These are phyloP conservation scores for Sminthopsis crassicaudata DNA, from an alignment of 2,113 vertebrate species.

Conservation along the genomic window DNA sequence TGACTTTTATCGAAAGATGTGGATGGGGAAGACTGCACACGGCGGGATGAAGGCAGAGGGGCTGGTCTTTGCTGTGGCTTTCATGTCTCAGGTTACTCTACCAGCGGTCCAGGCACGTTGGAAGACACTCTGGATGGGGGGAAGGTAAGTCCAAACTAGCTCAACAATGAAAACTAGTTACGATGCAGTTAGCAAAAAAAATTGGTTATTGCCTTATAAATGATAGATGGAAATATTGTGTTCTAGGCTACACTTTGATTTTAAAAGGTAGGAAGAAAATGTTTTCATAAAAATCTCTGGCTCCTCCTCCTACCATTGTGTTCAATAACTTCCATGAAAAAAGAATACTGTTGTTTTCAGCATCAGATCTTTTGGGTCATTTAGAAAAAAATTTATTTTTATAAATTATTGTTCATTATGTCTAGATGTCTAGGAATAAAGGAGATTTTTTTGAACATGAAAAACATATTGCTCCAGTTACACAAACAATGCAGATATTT, in stretches of 20 bases:
- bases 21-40: conserved; percentile 71
- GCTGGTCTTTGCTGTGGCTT: conserved; percentile 46
- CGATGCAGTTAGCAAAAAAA: neutral
- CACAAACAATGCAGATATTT: conserved; percentile 40
- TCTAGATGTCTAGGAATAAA: conserved; percentile 34
- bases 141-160: conserved; percentile 75
- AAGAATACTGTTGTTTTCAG: conserved; percentile 42
- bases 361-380: conserved; percentile 60
- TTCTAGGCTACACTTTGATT: conserved; percentile 30
- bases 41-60: conserved; percentile 57
- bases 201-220: neutral
- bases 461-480: conserved; percentile 69
- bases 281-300: conserved; percentile 5
- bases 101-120: conserved; percentile 55
- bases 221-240: conserved; percentile 19
- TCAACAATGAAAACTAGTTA: conserved; percentile 29
- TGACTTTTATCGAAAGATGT: conserved; percentile 81
- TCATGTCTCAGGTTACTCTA: conserved; percentile 56
- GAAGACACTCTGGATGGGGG: conserved; percentile 48
- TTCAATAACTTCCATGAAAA: conserved; percentile 56
- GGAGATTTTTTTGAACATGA: conserved; percentile 44
- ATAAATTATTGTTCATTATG: neutral
- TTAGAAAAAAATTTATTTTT: neutral
- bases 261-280: neutral
- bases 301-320: conserved; percentile 23